Evolutionary conservation across 2,888 invertebrate genomes (phyloP).

Genomic region (Entomobrya proxima): DNA sequence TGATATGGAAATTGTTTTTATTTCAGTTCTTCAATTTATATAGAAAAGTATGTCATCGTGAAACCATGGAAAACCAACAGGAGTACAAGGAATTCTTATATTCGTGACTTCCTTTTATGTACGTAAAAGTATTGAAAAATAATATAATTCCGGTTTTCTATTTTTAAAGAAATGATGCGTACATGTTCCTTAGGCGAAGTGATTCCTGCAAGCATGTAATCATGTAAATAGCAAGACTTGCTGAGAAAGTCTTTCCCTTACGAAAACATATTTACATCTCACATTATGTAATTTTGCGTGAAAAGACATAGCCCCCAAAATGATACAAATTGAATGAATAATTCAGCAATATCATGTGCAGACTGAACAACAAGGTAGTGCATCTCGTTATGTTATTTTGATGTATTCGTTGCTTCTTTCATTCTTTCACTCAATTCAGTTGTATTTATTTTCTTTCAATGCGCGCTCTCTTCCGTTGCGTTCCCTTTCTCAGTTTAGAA

Average conservation of each 20-base stretch:
- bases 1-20: too few relatives aligned
- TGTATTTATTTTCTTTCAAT: slow-evolving; percentile 52
- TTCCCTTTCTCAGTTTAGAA: slow-evolving; percentile 31
- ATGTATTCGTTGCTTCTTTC: neutral
- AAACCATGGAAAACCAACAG: too few relatives aligned
- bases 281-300: neutral
- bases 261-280: neutral
- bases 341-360: neutral
- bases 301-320: neutral
- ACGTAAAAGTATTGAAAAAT: too few relatives aligned
- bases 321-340: slow-evolving; percentile 1
- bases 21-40: too few relatives aligned
- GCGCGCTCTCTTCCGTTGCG: neutral
- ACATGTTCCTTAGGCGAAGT: too few relatives aligned
- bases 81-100: too few relatives aligned
- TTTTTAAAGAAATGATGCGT: too few relatives aligned
- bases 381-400: neutral
- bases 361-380: neutral
- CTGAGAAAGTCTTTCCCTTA: neutral
- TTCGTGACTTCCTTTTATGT: too few relatives aligned
- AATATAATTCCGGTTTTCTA: too few relatives aligned
- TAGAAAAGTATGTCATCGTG: too few relatives aligned
- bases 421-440: slow-evolving; percentile 34
- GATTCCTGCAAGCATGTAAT: too few relatives aligned
- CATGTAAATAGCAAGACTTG: neutral